Base-by-base conservation (phyloP, 2,888 invertebrate species). In the Schrankia costaestrigalis region DNA sequence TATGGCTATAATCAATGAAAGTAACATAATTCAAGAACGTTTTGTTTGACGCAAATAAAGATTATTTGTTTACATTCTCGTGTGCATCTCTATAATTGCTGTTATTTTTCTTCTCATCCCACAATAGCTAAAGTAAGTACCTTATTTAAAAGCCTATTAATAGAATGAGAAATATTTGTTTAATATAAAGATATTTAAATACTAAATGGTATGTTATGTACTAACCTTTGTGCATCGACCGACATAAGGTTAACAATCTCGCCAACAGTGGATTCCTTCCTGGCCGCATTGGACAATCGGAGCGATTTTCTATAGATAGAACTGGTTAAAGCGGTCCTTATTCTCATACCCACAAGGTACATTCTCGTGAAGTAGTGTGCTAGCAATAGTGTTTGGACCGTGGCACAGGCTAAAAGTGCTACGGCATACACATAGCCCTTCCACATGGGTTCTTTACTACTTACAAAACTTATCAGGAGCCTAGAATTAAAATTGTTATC, bases 231-330 rank as follows among this genome's bases (percentile, higher is more conserved):
- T 1, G 96, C 95, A 77, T 97, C 97, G 0, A 97, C 96, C 3
- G 95, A 93, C 96, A 97, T 97, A 46, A 97, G 85, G 74, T 97
- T 97, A 7, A 97, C 96, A 57, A 97, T 96, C 90, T 97, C 96
- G 21, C 97, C 97, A 0, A 96, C 94, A 0, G 96, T 95, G 0
- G 94, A 93, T 60, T 94, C 94, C 66, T 95, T 95, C 41, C 93
- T 90, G 0, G 95, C 92, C 0, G 92, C 81, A 69, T 94, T 95
- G 1, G 95, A 95, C 84, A 96, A 92, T 29, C 91, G 89, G 34
- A 96, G 73, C 0, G 95, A 94, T 84, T 97, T 97, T 36, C 94
- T 90, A 72, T 97, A 97, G 56, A 97, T 95, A 32, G 96, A 93
- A 52, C 95, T 94, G n/a, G 96, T 95, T 14, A 97, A 78, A 0